Evolutionary conservation across 2,113 vertebrate genomes (phyloP).

Genomic region (Colistium nudipinnis): DNA sequence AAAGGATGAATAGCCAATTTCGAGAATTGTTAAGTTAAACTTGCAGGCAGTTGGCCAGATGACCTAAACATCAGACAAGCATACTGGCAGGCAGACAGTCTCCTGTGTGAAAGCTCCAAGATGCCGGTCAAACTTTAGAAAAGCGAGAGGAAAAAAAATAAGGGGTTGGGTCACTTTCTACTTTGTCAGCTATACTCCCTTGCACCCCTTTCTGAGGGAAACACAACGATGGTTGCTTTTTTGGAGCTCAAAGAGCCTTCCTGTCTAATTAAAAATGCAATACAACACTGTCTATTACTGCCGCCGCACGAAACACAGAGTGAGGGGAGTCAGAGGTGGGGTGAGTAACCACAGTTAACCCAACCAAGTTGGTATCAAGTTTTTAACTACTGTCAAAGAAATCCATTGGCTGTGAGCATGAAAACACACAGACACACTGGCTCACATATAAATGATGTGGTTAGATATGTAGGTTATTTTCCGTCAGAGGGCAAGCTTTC

Average conservation of each 20-base stretch:
- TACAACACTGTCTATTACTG: conserved; percentile 57
- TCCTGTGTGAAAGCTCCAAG: conserved; percentile 57
- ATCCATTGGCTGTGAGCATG: conserved; percentile 37
- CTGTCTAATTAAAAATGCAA: conserved; percentile 68
- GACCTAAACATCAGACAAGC: too few species aligned
- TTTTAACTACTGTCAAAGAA: conserved; percentile 58
- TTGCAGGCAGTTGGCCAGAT: too few species aligned
- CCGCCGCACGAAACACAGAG: conserved; percentile 37
- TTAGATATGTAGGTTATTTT: conserved; percentile 88
- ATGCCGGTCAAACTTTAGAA: conserved; percentile 56
- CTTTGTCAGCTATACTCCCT: conserved; percentile 51
- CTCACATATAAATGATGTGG: conserved; percentile 54
- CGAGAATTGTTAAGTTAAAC: too few species aligned
- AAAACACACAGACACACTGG: conserved; percentile 30
- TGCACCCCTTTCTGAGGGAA: conserved; percentile 34
- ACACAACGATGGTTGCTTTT: conserved; percentile 66
- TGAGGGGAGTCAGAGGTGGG: conserved; percentile 5
- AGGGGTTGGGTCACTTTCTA: conserved; percentile 23
- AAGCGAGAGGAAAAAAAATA: background rate
- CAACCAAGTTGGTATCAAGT: conserved; percentile 30
- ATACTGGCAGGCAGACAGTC: too few species aligned
- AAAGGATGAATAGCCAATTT: too few species aligned
- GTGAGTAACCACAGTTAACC: conserved; percentile 14
- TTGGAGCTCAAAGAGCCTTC: conserved; percentile 60
- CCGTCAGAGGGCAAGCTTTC: conserved; percentile 88